Evolutionary conservation across 2,797 vertebrate species (phyloP), one percentile per base, ranked within the genome.

Genomic region (Leucoraja ocellata): DNA sequence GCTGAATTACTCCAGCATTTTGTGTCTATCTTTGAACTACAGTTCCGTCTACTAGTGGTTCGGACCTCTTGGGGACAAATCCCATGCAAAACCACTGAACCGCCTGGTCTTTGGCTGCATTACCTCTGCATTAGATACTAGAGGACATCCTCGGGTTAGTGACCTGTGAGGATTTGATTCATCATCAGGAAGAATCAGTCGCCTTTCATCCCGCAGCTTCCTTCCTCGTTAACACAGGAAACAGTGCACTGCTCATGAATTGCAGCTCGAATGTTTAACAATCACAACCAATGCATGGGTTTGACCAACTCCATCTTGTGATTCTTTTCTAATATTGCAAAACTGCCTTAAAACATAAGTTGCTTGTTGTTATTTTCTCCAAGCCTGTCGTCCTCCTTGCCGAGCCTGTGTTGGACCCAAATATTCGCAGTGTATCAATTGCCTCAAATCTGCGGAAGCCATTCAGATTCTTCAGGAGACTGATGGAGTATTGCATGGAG

Each of bases 351-450:
- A 54, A 74, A 54, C 23, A 28, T 18, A 1, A 71, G 65, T 39
- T 71, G 0, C 13, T 92, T 39, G 58, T 74, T 92, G 25, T 92
- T 76, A 92, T 32, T 11, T 2, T 90, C 58, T 46, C 93, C 1
- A 94, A 99, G 99, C 96, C 79, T 99, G 98, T 39, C 98, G 99
- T 76, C 95, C 95, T 0, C 97, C 98, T 65, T 99, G 99, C 93
- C 96, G 95, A 0, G 94, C 96, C 1, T 99, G 99, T 25, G 6
- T 97, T 1, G 98, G 99, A 4, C 97, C 97, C 0, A 94, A 96
- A 4, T 93, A 94, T 1, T 96, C 96, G 0, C 97, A 95, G 71
- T 99, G 99, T 93, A 95, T 95, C 0, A 93, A 1, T 25, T 99
- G 99, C 94, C 93, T 94, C 93, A 97, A 95, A 9, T 96, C 96